Evolutionary conservation across 2,797 vertebrate genomes (phyloP).

Genomic region (Peromyscus eremicus): DNA sequence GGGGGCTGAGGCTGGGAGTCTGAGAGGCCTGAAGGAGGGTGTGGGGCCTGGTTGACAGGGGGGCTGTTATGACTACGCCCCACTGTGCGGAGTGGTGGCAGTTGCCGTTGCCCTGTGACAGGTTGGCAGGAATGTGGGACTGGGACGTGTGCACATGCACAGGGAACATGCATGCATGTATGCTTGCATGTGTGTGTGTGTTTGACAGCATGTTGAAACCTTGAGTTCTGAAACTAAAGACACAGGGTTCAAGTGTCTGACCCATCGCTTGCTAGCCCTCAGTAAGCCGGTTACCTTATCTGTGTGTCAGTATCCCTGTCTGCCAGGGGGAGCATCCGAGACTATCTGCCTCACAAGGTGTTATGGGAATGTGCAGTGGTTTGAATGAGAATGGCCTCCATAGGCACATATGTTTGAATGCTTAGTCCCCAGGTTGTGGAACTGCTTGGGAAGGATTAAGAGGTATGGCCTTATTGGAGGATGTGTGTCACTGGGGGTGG

Average conservation of each 20-base stretch:
- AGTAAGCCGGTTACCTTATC: neutral
- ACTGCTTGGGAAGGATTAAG: neutral
- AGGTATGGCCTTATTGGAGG: neutral
- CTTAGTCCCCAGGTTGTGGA: neutral
- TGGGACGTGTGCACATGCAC: neutral
- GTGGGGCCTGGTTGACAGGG: neutral
- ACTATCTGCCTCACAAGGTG: neutral
- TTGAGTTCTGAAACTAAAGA: neutral
- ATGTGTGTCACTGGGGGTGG: neutral
- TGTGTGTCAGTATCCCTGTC: conserved; percentile 33
- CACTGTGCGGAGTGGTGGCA: accelerated
- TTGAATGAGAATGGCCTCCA: neutral
- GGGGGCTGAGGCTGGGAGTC: too few relatives aligned
- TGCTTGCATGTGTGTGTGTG: neutral
- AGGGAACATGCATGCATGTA: neutral
- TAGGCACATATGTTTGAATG: too few relatives aligned
- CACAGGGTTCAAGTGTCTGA: neutral
- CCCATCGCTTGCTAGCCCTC: neutral
- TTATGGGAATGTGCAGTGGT: neutral
- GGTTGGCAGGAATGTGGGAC: neutral
- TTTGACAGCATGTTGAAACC: neutral
- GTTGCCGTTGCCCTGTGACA: neutral
- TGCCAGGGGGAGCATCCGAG: neutral
- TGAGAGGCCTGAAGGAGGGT: neutral
- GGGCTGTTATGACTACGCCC: neutral